Evolutionary conservation across 2,113 vertebrate genomes (phyloP), one percentile per base, ranked within the genome.

Genomic region (Sinocyclocheilus anophthalmus): DNA sequence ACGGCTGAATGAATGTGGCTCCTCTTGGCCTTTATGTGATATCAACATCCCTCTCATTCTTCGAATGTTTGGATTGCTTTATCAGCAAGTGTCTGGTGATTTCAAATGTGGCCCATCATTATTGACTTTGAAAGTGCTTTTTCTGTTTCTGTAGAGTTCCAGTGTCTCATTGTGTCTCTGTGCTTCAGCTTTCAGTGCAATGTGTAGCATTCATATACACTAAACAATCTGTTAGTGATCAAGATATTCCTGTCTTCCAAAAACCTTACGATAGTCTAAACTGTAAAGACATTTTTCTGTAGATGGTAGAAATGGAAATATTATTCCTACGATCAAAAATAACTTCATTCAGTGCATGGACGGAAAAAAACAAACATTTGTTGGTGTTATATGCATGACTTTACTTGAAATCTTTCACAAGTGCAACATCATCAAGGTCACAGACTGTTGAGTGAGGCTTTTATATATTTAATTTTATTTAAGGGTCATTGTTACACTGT

Each of bases 371-470:
- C 18, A 22, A 61, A 26, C 8, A n/a, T 61, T 10, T 22, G 22
- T 67, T 37, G 20, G 26, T n/a, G 50, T 75, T 81, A 75, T 11
- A 85, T 91, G 91, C 89, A 90, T 89, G 88, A 65, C 30, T 83
- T 50, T 55, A 84, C 57, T 88, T 63, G 26, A 85, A 77, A 89
- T 63, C 55, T 73, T 39, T 30, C 84, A 77, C 53, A 81, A 80
- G 73, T 83, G 63, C 79, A 82, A 59, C 30, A 82, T 33, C 73
- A 80, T 88, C 72, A 65, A 33, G 24, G 53, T 87, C 70, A 53
- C 45, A 59, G 39, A 84, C 42, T 59, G 67, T 88, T 87, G 88
- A 73, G 42, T 42, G 42, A 42, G 42, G 42, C 8, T 20, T 55
- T 37, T n/a, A 7, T 8, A 14, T 59, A 59, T 59, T 61, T 10